Percentiles rank a stretch among this genome's conserved stretches.
Conservation (phyloP, 2,113 vertebrate species). For the Todiramphus saurophagus region DNA sequence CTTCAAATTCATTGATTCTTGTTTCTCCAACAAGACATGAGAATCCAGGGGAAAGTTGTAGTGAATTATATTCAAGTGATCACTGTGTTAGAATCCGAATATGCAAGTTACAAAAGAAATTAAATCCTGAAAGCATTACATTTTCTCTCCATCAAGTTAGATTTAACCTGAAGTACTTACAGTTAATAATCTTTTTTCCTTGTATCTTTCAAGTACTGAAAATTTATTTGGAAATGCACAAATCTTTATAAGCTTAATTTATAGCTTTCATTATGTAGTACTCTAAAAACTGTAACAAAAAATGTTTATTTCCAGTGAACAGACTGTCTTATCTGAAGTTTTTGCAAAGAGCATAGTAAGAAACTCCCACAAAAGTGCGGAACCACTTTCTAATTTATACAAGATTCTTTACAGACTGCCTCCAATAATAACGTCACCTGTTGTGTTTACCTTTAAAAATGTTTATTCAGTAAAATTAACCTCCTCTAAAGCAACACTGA, state of each 20-base stretch:
- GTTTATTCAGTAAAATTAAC: neutral
- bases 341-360: neutral
- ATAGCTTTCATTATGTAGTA: neutral
- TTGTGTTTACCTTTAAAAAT: neutral
- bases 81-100: neutral
- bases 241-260: neutral
- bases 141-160: neutral
- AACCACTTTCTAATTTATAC: neutral
- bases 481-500: neutral
- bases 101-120: neutral
- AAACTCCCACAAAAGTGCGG: neutral
- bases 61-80: neutral
- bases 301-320: neutral
- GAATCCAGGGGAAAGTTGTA: neutral
- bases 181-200: neutral
- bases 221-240: neutral
- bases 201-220: neutral
- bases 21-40: neutral
- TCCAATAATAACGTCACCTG: neutral
- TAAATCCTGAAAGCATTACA: neutral
- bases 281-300: neutral
- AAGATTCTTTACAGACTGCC: neutral
- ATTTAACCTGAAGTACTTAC: neutral
- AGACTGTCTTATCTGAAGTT: neutral
- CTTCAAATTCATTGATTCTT: neutral